A percentile compares a stretch with the other conserved stretches of the same genome.
These are phyloP conservation scores for Sebastes itinus DNA, from an alignment of 2,797 vertebrate species.

Conservation along the genomic window DNA sequence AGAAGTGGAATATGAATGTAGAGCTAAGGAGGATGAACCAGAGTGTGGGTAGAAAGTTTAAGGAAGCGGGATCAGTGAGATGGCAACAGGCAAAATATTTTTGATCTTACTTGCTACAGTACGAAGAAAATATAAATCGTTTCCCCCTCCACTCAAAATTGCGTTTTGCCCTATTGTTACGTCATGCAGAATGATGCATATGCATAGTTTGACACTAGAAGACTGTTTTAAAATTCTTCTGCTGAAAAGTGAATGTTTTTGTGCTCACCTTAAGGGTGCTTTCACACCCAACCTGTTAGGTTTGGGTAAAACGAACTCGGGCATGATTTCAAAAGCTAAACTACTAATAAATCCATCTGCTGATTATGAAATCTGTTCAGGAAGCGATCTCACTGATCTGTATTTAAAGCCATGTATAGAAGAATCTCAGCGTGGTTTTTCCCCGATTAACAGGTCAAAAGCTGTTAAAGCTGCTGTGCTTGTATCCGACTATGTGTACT, in stretches of 20 bases:
- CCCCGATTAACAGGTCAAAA: too few species aligned
- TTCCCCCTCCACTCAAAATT: neutral
- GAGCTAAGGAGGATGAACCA: neutral
- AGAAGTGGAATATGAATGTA: constrained; percentile 15
- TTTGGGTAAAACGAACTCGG: too few species aligned
- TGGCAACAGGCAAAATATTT: neutral
- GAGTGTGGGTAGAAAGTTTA: constrained; percentile 9
- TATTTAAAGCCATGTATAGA: too few species aligned
- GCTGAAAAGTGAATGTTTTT: neutral
- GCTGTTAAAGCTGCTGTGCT: too few species aligned
- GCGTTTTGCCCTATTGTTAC: neutral
- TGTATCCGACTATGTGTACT: too few species aligned
- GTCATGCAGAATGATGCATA: neutral
- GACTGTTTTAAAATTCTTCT: neutral
- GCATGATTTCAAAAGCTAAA: too few species aligned
- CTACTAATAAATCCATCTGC: too few species aligned
- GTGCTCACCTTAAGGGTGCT: neutral
- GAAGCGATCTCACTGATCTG: too few species aligned
- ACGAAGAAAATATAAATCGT: neutral
- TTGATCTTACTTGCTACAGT: neutral
- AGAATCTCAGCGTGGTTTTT: too few species aligned
- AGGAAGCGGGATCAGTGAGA: neutral
- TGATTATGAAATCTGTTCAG: too few species aligned
- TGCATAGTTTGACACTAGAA: neutral
- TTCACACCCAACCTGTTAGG: too few species aligned